Evolutionary conservation across 2,113 vertebrate species (phyloP).

Genomic region (Anolis carolinensis): DNA sequence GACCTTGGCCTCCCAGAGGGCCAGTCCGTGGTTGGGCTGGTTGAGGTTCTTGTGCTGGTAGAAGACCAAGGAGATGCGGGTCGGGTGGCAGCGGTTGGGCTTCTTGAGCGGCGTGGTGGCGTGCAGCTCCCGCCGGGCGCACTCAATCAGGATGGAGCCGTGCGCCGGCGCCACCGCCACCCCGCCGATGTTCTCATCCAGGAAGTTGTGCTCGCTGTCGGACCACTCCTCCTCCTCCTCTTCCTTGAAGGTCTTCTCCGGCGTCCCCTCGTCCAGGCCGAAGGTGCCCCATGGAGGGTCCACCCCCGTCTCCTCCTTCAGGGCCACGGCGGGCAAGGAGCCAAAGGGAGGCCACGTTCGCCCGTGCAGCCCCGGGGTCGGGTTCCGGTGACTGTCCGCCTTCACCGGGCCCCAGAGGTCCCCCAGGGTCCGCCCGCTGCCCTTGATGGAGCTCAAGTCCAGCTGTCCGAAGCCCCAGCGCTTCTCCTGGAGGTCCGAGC

Average conservation of each 20-base stretch:
- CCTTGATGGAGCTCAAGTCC: slow-evolving; percentile 74
- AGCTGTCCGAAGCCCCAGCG: slow-evolving; percentile 72
- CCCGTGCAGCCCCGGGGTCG: slow-evolving; percentile 81
- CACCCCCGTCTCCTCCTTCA: slow-evolving; percentile 48
- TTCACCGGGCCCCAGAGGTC: slow-evolving; percentile 78
- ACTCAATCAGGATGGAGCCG: slow-evolving; percentile 95
- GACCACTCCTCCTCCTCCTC: slow-evolving; percentile 88
- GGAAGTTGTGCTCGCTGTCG: slow-evolving; percentile 98
- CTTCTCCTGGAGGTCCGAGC: slow-evolving; percentile 73
- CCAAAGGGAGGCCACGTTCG: slow-evolving; percentile 87
- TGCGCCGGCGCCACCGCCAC: slow-evolving; percentile 94
- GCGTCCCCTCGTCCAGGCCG: slow-evolving; percentile 78
- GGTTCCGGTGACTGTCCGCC: slow-evolving; percentile 81
- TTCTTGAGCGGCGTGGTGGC: slow-evolving; percentile 96
- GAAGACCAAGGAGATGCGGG: slow-evolving; percentile 97
- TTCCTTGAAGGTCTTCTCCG: slow-evolving; percentile 62
- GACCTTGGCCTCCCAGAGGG: slow-evolving; percentile 98
- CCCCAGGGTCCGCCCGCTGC: slow-evolving; percentile 66
- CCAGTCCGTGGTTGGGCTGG: slow-evolving; percentile 94
- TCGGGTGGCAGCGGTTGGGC: slow-evolving; percentile 93
- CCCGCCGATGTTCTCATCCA: slow-evolving; percentile 94
- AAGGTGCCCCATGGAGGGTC: slow-evolving; percentile 81
- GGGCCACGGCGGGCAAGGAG: slow-evolving; percentile 72
- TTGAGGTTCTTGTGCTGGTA: slow-evolving; percentile 99
- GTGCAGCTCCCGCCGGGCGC: slow-evolving; percentile 92